Conservation (phyloP, 2,888 invertebrate species). For the Cactoblastis cactorum region DNA sequence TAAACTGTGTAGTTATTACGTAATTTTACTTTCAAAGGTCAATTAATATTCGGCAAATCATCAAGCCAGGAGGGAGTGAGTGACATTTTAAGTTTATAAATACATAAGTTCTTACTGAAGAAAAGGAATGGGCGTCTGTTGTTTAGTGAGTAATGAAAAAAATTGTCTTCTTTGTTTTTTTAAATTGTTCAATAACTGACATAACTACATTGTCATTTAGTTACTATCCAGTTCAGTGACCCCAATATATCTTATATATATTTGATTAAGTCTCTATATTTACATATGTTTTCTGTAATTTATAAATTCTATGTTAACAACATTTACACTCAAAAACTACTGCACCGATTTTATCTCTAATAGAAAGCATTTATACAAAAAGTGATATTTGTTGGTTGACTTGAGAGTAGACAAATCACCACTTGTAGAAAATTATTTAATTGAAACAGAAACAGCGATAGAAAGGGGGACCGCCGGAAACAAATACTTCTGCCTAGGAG, state of each 20-base stretch:
- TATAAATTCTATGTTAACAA: no score
- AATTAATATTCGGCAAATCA: constrained; percentile 29
- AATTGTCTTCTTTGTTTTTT: no score
- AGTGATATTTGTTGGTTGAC: background rate
- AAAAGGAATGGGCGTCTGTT: no score
- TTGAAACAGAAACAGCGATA: constrained; percentile 76
- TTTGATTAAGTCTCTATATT: no score
- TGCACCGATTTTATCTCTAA: no score
- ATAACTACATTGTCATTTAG: no score
- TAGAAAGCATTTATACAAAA: background rate
- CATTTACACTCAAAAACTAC: no score
- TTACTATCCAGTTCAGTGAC: no score
- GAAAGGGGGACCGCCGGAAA: constrained; percentile 57
- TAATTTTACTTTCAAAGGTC: background rate
- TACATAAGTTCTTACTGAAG: background rate
- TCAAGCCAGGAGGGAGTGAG: background rate
- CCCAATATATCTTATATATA: no score
- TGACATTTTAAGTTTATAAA: background rate
- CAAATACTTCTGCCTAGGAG: constrained; percentile 52
- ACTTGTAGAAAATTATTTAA: constrained; percentile 77
- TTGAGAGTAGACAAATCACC: constrained; percentile 27
- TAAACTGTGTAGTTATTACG: background rate
- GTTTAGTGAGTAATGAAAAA: no score
- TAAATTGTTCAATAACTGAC: no score
- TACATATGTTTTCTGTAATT: no score